phyloP scores from a whole-genome alignment of 2,888 invertebrate species.

The Epinotia ramella region DNA sequence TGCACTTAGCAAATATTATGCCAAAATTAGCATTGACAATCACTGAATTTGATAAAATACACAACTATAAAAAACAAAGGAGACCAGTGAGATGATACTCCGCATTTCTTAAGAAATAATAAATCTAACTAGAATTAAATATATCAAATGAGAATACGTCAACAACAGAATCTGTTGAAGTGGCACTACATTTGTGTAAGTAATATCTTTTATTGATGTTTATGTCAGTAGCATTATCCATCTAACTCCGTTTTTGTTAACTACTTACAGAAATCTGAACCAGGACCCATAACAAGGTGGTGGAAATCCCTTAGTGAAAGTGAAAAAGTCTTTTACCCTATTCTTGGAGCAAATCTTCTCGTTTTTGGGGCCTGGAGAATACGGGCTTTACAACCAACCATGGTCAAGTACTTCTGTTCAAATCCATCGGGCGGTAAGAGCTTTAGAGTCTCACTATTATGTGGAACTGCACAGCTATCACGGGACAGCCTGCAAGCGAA shows the following conservation, averaged over 20 bases:
- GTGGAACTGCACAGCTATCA: neutral
- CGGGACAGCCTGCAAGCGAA: no score
- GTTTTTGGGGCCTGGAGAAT: conserved; percentile 94
- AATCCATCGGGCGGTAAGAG: conserved; percentile 91
- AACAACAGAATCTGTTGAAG: neutral
- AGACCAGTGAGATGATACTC: neutral
- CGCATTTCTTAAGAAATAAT: neutral
- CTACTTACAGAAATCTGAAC: conserved; percentile 67
- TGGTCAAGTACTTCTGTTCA: conserved; percentile 94
- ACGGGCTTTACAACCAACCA: conserved; percentile 88
- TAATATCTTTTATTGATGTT: neutral
- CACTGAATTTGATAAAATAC: neutral
- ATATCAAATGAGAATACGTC: neutral
- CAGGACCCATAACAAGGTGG: conserved; percentile 83
- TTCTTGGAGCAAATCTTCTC: conserved; percentile 90
- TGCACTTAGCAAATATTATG: neutral
- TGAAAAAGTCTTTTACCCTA: conserved; percentile 92
- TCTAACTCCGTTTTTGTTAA: conserved; percentile 3
- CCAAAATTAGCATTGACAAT: neutral
- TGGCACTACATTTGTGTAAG: conserved; percentile 2
- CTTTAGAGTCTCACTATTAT: conserved; percentile 34
- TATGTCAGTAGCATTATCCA: neutral
- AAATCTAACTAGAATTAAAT: neutral
- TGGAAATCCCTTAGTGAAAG: conserved; percentile 91
- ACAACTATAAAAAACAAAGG: neutral